Conservation (phyloP, 2,888 invertebrate genomes). For the Endomychus coccineus region DNA sequence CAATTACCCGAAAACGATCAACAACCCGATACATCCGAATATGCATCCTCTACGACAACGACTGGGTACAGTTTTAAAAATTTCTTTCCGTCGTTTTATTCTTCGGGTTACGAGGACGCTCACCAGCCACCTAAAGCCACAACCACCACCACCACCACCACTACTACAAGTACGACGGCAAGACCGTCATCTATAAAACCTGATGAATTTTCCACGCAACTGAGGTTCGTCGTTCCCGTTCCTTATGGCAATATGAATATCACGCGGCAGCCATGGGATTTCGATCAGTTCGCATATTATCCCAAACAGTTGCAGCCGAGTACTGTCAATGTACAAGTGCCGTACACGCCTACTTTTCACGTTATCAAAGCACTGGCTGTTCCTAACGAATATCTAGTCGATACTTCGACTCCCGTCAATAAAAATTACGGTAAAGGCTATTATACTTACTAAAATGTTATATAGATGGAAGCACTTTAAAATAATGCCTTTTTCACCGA, state of each 20-base stretch:
- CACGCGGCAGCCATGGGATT: constrained; percentile 30
- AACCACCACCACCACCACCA: constrained; percentile 22
- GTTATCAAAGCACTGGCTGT: constrained; percentile 36
- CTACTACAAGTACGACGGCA: constrained; percentile 23
- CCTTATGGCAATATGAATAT: constrained; percentile 27
- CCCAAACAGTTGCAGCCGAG: constrained; percentile 34
- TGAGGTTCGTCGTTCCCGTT: constrained; percentile 39
- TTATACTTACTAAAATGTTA: too few species aligned
- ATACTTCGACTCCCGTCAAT: too few species aligned
- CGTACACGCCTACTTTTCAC: constrained; percentile 37
- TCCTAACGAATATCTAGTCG: constrained; percentile 23
- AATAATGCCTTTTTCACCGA: too few species aligned
- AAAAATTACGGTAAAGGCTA: too few species aligned
- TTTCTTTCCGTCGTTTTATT: constrained; percentile 17
- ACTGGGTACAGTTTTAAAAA: constrained; percentile 15
- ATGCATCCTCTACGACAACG: constrained; percentile 15
- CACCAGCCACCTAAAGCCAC: constrained; percentile 13
- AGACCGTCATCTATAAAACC: constrained; percentile 13
- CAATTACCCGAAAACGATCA: constrained; percentile 12
- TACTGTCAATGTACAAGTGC: constrained; percentile 33
- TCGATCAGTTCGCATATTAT: constrained; percentile 38
- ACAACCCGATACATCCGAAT: constrained; percentile 13
- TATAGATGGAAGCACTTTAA: too few species aligned
- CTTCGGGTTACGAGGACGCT: constrained; percentile 8
- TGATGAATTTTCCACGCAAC: constrained; percentile 25